Evolutionary conservation across 2,797 vertebrate species (phyloP), one percentile per base, ranked within the genome.

Genomic region (Diplodus puntazzo): DNA sequence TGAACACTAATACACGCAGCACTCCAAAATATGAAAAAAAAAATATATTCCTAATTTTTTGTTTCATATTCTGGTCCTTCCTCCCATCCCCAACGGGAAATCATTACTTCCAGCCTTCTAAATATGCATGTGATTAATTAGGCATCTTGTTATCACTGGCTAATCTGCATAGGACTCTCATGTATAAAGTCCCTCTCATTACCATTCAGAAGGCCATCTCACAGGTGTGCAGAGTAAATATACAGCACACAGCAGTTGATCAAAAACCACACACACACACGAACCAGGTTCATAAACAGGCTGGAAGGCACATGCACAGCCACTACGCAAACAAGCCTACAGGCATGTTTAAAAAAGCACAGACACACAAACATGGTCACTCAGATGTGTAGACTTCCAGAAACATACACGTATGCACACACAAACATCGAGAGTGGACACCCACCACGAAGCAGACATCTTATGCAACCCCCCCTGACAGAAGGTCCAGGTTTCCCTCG

Each of bases 71-170:
- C 74, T 73, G 69, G 67, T 85, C 84, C 63, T 84, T 91, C 62
- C 48, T 67, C 65, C 18, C 62, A 54, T 88, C 48, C 89, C 90
- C 87, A 86, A 68, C 53, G 87, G 88, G 92, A 92, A 91, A 92
- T 91, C 89, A 88, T 88, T 83, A 83, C 83, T 88, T 77, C 72
- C 67, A 81, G 74, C 80, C 77, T 88, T 80, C 87, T 93, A 90
- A 93, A 92, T 93, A 93, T 91, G 90, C 86, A 88, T 88, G 84
- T 83, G 85, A 90, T 94, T 94, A 93, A 93, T 95, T 92, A 92
- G 90, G 91, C 87, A 85, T 93, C 88, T 92, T 93, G 90, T 93
- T 93, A 93, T 90, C 83, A 84, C 76, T 81, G 84, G 88, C 82
- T 94, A 90, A 93, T 94, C 91, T 92, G 88, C 90, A 92, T 89